A percentile compares a stretch with the other conserved stretches of the same genome.
These are phyloP conservation scores for Nasonia vitripennis DNA, from an alignment of 1,140 invertebrate species.

Conservation along the genomic window DNA sequence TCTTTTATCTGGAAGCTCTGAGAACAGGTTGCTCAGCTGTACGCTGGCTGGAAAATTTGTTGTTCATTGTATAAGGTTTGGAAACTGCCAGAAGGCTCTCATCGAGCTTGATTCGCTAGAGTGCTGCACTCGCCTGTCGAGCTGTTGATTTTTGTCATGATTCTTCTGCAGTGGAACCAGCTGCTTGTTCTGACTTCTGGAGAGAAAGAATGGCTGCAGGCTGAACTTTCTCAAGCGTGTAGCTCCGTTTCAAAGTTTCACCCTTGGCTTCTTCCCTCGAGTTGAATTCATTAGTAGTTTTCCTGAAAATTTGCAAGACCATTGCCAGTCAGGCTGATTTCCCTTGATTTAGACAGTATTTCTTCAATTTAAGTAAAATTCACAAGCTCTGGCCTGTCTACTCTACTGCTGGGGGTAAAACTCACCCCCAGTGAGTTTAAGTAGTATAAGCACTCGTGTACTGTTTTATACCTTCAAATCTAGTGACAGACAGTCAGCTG, in stretches of 20 bases:
- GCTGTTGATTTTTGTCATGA: not conserved
- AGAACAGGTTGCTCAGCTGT: too few species aligned
- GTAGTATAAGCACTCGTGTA: not conserved
- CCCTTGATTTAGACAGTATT: not conserved
- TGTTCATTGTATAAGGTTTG: too few species aligned
- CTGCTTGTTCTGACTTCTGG: not conserved
- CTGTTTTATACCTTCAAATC: not conserved
- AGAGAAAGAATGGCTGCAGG: not conserved
- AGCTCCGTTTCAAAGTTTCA: not conserved
- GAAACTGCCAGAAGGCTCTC: not conserved
- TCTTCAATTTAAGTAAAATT: not conserved
- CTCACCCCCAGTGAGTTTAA: not conserved
- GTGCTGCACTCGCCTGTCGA: not conserved
- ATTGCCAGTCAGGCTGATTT: not conserved
- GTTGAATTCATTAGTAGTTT: not conserved
- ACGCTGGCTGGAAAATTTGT: too few species aligned
- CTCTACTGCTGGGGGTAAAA: not conserved
- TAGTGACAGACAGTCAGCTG: not conserved
- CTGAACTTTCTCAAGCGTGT: not conserved
- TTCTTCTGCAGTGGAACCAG: not conserved
- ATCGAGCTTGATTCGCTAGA: not conserved
- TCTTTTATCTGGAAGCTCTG: too few species aligned
- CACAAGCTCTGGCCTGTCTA: not conserved
- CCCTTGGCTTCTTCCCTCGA: not conserved
- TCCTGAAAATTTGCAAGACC: too few species aligned